Evolutionary conservation across 2,797 vertebrate genomes (phyloP), one percentile per base, ranked within the genome.

Genomic region (Notoglanidium macrostoma): DNA sequence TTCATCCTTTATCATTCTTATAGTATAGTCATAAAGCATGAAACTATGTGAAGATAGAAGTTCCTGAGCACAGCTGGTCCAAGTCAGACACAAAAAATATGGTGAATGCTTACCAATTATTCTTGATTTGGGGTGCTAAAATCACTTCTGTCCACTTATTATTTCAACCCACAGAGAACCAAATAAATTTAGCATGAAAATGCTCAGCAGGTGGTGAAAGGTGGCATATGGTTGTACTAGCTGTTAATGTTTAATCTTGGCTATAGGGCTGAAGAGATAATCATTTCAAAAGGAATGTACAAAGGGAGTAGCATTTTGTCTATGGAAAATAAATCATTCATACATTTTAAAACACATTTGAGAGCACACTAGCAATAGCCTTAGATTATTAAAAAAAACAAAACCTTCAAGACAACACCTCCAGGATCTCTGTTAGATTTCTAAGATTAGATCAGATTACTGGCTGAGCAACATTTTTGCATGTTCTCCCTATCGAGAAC

Each of bases 181-280:
- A 70, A 26, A 26, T 54, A 72, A n/a, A 49, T 54, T 59, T 26
- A 73, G 65, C 40, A 40, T 63, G 44, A 76, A 61, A 59, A 70
- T 40, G 54, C 40, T 86, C 65, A 81, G n/a, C 70, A 70, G 67
- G 77, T 57, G 51, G 51, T 82, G 40, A 73, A 67, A 76, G 79
- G 29, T 83, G 14, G 29, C 8, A 49, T 55, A 73, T 83, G 44
- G 68, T 19, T 65, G 59, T 87, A 15, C 63, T 44, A 83, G 63
- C 79, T 40, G 21, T 80, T 63, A 57, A 40, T 86, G 11, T 82
- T 86, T 86, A 82, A 86, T 61, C 78, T 49, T 63, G 78, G 63
- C 65, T 68, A 68, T 23, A 44, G 5, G 32, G 32, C 21, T 29
- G 51, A 70, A 44, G 35, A 86, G 63, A 70, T 86, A 23, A 67